Evolutionary conservation across 2,888 invertebrate species (phyloP).

Genomic region (Eristalis intricaria): DNA sequence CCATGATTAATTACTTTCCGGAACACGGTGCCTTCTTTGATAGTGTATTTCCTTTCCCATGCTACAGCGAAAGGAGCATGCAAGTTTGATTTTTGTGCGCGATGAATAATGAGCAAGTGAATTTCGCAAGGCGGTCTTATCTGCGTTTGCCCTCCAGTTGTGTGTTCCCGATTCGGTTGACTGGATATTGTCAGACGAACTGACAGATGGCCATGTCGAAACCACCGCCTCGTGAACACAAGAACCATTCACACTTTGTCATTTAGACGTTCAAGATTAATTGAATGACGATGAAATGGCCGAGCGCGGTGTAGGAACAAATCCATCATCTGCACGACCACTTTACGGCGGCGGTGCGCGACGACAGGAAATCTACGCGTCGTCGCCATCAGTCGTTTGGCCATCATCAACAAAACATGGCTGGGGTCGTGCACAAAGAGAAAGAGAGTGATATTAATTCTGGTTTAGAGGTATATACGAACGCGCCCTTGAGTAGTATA

Average conservation of each 20-base stretch:
- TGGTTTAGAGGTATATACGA: constrained; percentile 39
- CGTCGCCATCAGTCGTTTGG: constrained; percentile 20
- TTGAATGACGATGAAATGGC: constrained; percentile 69
- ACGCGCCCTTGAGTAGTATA: constrained; percentile 58
- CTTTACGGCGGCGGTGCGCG: neutral
- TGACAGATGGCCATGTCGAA: constrained; percentile 70
- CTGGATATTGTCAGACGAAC: constrained; percentile 44
- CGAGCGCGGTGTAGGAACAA: constrained; percentile 49
- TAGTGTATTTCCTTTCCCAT: constrained; percentile 24
- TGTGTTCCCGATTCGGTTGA: constrained; percentile 32
- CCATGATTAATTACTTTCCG: constrained; percentile 59
- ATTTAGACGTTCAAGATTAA: constrained; percentile 66
- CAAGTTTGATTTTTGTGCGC: constrained; percentile 44
- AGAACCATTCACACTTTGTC: constrained; percentile 69
- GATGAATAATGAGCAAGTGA: constrained; percentile 59
- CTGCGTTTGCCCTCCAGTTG: constrained; percentile 2
- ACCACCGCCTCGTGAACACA: constrained; percentile 45
- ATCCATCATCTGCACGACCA: constrained; percentile 57
- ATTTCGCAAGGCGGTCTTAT: constrained; percentile 38
- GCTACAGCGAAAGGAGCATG: constrained; percentile 12
- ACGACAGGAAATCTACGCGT: constrained; percentile 38
- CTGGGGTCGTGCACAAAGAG: constrained; percentile 24
- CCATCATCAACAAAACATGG: constrained; percentile 29
- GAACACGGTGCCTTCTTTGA: constrained; percentile 21
- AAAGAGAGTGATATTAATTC: constrained; percentile 51